Evolutionary conservation across 2,113 vertebrate genomes (phyloP), one percentile per base, ranked within the genome.

Genomic region (Leucoraja erinaceus): DNA sequence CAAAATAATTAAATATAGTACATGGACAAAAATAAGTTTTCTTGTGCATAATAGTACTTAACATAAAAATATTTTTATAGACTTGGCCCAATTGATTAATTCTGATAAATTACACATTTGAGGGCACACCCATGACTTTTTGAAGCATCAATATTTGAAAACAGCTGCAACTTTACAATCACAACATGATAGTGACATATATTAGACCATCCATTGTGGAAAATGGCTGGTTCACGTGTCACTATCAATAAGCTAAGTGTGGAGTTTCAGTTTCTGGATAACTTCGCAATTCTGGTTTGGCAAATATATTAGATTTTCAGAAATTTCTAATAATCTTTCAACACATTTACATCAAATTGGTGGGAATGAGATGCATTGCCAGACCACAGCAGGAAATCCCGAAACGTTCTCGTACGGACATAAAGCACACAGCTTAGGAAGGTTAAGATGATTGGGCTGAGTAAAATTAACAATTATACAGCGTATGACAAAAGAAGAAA

Each of bases 311-410:
- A 63, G 56, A 59, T 86, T 84, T 84, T 86, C 83, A 86, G 83
- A 86, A 86, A 88, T 66, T 88, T 66, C 83, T n/a, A 12, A 66
- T 63, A 66, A 66, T 31, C 83, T 63, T 88, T 88, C 83, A 88
- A 88, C 83, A 88, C 83, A 16, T 11, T 59, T 3, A 88, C 59
- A 88, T 56, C 59, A 18, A 61, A 88, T 88, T 31, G 83, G 83
- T 88, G 59, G 83, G 83, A 61, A 88, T 88, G 83, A n/a, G 59
- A 88, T 88, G 83, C 59, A 88, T 66, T 88, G 59, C 83, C 59
- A 88, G 59, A 56, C 83, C 63, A 66, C 28, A 88, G 83, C 83
- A 66, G 28, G 83, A 66, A 88, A 61, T 61, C 83, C 83, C 31
- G 83, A 88, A 88, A 88, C 56, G n/a, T 88, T 88, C 83, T 88